These are phyloP conservation scores for Enteromius afrohamiltoni DNA, from an alignment of 2,797 vertebrate genomes.

Conservation along the genomic window DNA sequence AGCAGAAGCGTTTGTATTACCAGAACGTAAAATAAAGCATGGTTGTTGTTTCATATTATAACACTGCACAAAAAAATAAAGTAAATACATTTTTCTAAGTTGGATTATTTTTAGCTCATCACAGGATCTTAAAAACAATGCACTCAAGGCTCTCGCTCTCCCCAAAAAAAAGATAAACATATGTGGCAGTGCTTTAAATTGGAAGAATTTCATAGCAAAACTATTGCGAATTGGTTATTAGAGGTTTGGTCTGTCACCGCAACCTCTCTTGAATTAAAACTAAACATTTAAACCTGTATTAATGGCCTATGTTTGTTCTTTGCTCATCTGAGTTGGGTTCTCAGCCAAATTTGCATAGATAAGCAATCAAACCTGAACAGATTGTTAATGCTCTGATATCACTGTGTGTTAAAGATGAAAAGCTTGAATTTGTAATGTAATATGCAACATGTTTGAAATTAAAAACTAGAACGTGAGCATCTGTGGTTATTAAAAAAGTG, in stretches of 20 bases:
- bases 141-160: background rate
- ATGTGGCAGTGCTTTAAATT: background rate
- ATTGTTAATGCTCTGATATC: slow-evolving; percentile 21
- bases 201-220: background rate
- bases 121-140: background rate
- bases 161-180: background rate
- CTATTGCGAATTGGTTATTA: background rate
- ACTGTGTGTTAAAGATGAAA: slow-evolving; percentile 33
- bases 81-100: background rate
- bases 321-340: background rate
- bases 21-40: background rate
- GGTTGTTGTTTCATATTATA: background rate
- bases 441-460: slow-evolving; percentile 49
- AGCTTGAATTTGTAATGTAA: slow-evolving; percentile 42
- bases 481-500: slow-evolving; percentile 32
- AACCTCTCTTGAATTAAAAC: background rate
- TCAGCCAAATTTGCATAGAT: slow-evolving; percentile 2
- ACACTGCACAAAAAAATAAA: background rate
- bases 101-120: background rate
- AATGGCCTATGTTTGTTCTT: background rate
- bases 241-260: background rate
- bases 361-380: slow-evolving; percentile 6
- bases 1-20: slow-evolving; percentile 14
- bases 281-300: background rate
- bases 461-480: slow-evolving; percentile 41